Percentiles rank a stretch among this genome's conserved stretches.
Evolutionary conservation across 2,113 vertebrate genomes (phyloP).

Genomic region (Ciconia boyciana): DNA sequence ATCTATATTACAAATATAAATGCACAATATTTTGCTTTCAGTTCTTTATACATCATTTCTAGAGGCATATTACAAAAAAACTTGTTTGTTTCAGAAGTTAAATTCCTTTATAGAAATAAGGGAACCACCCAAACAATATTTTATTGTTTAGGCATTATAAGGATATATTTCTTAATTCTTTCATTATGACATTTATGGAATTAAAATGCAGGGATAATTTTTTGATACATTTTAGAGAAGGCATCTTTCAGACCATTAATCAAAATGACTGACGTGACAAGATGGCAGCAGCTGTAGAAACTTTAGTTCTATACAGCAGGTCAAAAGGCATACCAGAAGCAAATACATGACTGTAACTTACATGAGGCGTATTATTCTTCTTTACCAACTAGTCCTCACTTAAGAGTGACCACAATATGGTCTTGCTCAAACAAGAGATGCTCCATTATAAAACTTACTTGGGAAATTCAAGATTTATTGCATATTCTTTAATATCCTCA

Average conservation of each 20-base stretch:
- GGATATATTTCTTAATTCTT: neutral
- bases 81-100: neutral
- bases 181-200: neutral
- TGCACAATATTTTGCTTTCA: neutral
- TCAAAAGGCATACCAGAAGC: neutral
- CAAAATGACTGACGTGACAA: neutral
- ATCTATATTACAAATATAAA: neutral
- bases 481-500: neutral
- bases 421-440: neutral
- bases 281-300: neutral
- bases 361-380: neutral
- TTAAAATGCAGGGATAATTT: neutral
- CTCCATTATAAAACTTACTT: neutral
- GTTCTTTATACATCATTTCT: neutral
- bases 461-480: neutral
- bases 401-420: neutral
- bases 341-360: neutral
- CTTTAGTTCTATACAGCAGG: neutral
- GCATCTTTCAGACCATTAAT: neutral
- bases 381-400: neutral
- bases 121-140: neutral
- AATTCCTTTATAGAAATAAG: neutral
- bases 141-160: neutral
- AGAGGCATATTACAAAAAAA: neutral
- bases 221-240: neutral